Conservation (phyloP, 2,113 vertebrate genomes). For the Epinephelus lanceolatus region DNA sequence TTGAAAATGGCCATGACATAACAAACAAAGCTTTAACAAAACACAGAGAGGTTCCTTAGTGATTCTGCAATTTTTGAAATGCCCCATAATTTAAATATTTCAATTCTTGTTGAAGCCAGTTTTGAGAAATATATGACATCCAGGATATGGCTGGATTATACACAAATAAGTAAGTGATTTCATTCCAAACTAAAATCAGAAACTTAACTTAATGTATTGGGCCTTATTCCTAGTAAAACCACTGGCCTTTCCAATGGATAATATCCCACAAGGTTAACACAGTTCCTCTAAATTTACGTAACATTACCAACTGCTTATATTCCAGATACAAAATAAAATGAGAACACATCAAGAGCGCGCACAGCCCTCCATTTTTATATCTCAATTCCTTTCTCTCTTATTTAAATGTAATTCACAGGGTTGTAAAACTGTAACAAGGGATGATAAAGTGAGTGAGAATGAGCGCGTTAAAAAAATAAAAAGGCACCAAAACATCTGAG, state of each 20-base stretch:
- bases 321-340: slow-evolving; percentile 62
- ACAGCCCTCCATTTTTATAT: slow-evolving; percentile 52
- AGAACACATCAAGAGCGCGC: slow-evolving; percentile 37
- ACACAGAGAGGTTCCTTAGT: neutral
- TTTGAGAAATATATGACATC: slow-evolving; percentile 12
- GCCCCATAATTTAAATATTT: slow-evolving; percentile 1
- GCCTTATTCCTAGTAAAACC: slow-evolving; percentile 43
- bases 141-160: neutral
- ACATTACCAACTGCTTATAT: slow-evolving; percentile 44
- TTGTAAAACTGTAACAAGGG: slow-evolving; percentile 58
- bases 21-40: neutral
- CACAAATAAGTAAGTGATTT: slow-evolving; percentile 14
- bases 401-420: slow-evolving; percentile 63
- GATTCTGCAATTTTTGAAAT: neutral
- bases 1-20: neutral
- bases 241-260: slow-evolving; percentile 21
- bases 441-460: slow-evolving; percentile 33
- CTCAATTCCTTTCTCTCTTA: slow-evolving; percentile 50
- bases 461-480: slow-evolving; percentile 18
- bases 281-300: slow-evolving; percentile 47
- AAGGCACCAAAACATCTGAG: slow-evolving; percentile 53
- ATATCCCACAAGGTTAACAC: slow-evolving; percentile 61
- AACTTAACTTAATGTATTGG: slow-evolving; percentile 27
- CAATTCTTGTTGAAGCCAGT: slow-evolving; percentile 13
- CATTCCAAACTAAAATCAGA: slow-evolving; percentile 30